Evolutionary conservation across 2,888 invertebrate species (phyloP).

Genomic region (Bibio marci): DNA sequence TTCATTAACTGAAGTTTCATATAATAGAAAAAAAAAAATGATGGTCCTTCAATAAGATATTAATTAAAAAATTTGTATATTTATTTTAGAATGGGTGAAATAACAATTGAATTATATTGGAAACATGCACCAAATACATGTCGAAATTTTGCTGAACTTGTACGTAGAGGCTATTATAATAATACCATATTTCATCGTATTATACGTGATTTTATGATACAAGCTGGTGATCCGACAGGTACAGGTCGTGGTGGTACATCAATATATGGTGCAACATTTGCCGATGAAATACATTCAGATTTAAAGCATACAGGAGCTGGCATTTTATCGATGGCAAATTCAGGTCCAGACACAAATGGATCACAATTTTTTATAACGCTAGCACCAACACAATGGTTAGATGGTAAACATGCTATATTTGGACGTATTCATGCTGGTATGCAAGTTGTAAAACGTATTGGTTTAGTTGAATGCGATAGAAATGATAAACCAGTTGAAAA

Average conservation of each 20-base stretch:
- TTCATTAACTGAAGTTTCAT: too few species aligned
- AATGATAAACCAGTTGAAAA: conserved; percentile 83
- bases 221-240: conserved; percentile 94
- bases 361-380: conserved; percentile 97
- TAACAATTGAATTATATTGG: conserved; percentile 92
- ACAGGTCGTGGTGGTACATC: conserved; percentile 93
- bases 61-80: too few species aligned
- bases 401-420: conserved; percentile 95
- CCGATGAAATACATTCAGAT: conserved; percentile 87
- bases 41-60: too few species aligned
- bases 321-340: conserved; percentile 94
- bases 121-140: conserved; percentile 96
- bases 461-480: conserved; percentile 84
- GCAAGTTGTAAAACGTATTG: conserved; percentile 81
- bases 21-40: too few species aligned
- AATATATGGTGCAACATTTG: conserved; percentile 88
- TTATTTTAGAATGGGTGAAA: conserved; percentile 67
- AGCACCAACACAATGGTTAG: conserved; percentile 94
- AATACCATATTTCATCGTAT: conserved; percentile 92
- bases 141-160: conserved; percentile 89
- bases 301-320: conserved; percentile 90
- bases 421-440: conserved; percentile 79
- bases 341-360: conserved; percentile 91
- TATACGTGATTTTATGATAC: conserved; percentile 85
- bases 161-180: conserved; percentile 74